Evolutionary conservation across 2,113 vertebrate genomes (phyloP).

Genomic region (Puma concolor): DNA sequence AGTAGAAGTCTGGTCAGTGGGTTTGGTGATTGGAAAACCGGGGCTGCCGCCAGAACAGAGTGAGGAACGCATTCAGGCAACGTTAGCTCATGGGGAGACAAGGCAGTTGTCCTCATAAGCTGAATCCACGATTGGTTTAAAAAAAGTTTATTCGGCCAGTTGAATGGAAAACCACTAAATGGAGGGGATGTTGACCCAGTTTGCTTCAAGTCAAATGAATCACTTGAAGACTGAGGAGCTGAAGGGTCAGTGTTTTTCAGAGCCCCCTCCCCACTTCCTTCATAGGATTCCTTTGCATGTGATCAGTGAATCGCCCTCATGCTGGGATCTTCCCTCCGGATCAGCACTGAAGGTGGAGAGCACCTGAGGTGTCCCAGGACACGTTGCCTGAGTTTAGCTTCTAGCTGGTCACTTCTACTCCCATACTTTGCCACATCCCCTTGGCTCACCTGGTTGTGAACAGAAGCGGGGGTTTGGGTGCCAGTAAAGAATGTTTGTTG

Average conservation of each 20-base stretch:
- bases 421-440: neutral
- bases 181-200: neutral
- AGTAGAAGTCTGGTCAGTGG: slow-evolving; percentile 48
- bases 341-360: neutral
- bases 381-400: neutral
- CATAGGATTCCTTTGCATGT: neutral
- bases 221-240: neutral
- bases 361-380: neutral
- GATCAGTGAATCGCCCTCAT: neutral
- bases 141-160: neutral
- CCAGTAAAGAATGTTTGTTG: neutral
- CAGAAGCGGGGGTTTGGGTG: neutral
- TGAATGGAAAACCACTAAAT: neutral
- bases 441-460: neutral
- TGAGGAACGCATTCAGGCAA: neutral
- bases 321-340: neutral
- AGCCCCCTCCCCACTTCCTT: neutral
- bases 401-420: neutral
- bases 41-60: neutral
- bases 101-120: neutral
- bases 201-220: slow-evolving; percentile 7
- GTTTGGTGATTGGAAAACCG: slow-evolving; percentile 67
- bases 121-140: neutral
- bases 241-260: neutral
- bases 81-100: neutral